Evolutionary conservation across 2,113 vertebrate genomes (phyloP).

Genomic region (Blennius ocellaris): DNA sequence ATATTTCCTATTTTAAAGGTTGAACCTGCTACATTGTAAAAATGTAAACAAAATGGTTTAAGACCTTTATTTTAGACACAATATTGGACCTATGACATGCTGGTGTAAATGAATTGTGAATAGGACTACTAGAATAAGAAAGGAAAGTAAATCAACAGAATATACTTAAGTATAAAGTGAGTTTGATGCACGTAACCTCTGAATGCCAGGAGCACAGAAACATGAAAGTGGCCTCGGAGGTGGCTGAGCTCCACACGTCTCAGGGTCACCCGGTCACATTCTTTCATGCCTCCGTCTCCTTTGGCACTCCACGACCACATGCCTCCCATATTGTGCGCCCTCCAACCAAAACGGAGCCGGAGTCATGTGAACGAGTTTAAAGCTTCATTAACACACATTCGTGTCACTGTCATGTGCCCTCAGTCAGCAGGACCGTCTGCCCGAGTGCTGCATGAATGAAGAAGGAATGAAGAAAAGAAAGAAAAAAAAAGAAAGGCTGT

Average conservation of each 20-base stretch:
- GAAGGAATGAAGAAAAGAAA: background rate
- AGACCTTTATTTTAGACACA: too few species aligned
- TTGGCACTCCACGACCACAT: constrained; percentile 57
- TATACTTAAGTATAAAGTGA: background rate
- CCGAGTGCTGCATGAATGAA: constrained; percentile 29
- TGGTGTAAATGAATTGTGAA: too few species aligned
- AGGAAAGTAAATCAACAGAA: background rate
- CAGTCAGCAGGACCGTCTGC: background rate
- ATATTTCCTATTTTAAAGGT: too few species aligned
- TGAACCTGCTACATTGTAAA: too few species aligned
- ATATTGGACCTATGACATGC: too few species aligned
- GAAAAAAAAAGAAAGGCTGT: background rate
- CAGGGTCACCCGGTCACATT: constrained; percentile 42
- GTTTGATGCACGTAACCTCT: background rate
- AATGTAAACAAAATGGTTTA: too few species aligned
- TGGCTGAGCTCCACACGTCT: background rate
- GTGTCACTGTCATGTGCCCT: background rate
- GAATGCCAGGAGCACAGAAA: background rate
- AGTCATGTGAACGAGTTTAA: constrained; percentile 50
- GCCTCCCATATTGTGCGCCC: constrained; percentile 51
- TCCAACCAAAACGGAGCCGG: constrained; percentile 50
- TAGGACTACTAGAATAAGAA: too few species aligned
- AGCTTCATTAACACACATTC: constrained; percentile 39
- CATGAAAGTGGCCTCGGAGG: background rate
- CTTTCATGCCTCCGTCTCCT: constrained; percentile 40